Percentiles rank a stretch among this genome's conserved stretches.
Conservation (phyloP, 2,888 invertebrate genomes). For the Dyspetes luteomarginatus region DNA sequence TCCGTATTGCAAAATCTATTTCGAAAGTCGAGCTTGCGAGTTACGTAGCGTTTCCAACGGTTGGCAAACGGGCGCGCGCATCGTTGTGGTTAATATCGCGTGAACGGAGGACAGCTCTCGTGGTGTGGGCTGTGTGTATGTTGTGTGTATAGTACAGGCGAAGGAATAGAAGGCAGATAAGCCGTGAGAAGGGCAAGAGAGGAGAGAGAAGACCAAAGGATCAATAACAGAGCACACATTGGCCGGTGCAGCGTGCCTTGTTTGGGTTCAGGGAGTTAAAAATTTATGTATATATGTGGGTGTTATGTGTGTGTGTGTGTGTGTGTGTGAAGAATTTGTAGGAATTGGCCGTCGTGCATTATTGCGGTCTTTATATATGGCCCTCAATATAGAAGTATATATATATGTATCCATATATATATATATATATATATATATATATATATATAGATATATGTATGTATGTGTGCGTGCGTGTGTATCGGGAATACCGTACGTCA, state of each 20-base stretch:
- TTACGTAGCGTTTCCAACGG: constrained; percentile 18
- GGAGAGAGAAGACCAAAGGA: neutral
- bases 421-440: too few species aligned
- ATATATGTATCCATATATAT: neutral
- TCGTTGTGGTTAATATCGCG: constrained; percentile 34
- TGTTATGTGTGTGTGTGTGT: neutral
- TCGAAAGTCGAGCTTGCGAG: constrained; percentile 11
- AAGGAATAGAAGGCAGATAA: constrained; percentile 4
- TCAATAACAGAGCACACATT: constrained; percentile 19
- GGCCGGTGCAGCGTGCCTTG: neutral
- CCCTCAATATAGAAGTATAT: too few species aligned
- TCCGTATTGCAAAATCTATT: constrained; percentile 28
- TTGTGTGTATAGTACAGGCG: neutral
- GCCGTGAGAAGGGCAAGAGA: neutral
- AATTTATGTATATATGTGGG: neutral
- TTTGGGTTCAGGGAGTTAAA: constrained; percentile 1
- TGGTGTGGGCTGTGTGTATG: neutral
- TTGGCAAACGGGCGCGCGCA: neutral
- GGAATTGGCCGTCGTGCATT: neutral
- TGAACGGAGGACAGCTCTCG: constrained; percentile 7
- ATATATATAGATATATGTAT: neutral
- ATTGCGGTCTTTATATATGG: neutral
- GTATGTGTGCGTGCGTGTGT: neutral
- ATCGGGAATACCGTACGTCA: neutral
- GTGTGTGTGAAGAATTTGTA: neutral